Base-by-base conservation (phyloP, 2,888 invertebrate species). In the Vannuccia rotundouncinata region DNA sequence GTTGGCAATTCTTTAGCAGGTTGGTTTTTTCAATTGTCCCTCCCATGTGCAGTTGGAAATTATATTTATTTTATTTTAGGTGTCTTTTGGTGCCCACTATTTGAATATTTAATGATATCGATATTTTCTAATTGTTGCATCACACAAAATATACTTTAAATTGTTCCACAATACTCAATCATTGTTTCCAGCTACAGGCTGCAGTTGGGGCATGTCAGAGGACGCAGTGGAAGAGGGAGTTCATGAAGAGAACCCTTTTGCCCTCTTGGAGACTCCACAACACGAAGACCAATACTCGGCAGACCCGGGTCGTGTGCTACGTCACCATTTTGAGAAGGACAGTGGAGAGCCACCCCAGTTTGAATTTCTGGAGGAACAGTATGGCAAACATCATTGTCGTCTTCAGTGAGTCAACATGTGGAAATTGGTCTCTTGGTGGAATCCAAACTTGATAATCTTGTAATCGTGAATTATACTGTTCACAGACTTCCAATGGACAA, bases 311-410 rank as follows among this genome's bases (percentile, higher is more conserved):
- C 95, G 95, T 87, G 94, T 95, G 0, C 88, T 99, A 22, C 90
- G 94, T 77, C 94, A 95, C 0, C 98, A 93, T 90, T 97, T 94
- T 88, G 98, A 98, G 87, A 90, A 97, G 80, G 97, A 98, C 88
- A 91, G 96, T n/a, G 82, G 82, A 73, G 60, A 80, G 31, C n/a
- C 1, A 29, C 77, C 75, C 2, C 76, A 28, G 31, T 79, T 30
- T 27, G 79, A 79, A 27, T 79, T 79, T 25, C 28, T 5, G 10
- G 81, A 81, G n/a, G 75, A 27, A 45, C 80, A 80, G 2, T 80
- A 45, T 28, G 59, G 59, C 25, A 80, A 80, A 25, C n/a, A 60
- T 27, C 31, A 28, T 59, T 80, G 80, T 73, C 81, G 29, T 25
- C n/a, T 80, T 29, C 59, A 80, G 80, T 80, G 28, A 80, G 2